Percentiles rank a stretch among this genome's conserved stretches.
These are phyloP conservation scores for Malurus alboscapulatus DNA, from an alignment of 2,113 vertebrate species.

Conservation along the genomic window DNA sequence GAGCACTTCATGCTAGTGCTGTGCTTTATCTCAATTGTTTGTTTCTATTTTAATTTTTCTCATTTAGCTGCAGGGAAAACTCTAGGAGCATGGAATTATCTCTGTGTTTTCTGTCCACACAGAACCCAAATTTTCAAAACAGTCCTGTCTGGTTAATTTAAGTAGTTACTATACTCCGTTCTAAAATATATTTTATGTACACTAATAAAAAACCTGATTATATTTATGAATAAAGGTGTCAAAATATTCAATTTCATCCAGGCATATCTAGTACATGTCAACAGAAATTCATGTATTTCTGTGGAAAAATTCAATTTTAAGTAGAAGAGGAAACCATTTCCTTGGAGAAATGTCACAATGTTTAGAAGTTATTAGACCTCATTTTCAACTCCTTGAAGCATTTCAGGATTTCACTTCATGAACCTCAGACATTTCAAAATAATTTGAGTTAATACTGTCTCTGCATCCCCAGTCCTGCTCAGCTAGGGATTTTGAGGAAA, in stretches of 20 bases:
- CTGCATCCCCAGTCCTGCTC: background rate
- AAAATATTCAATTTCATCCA: background rate
- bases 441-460: background rate
- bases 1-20: background rate
- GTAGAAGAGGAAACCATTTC: background rate
- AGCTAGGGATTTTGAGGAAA: background rate
- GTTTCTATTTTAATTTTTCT: background rate
- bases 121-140: background rate
- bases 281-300: background rate
- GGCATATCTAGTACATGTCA: background rate
- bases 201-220: background rate
- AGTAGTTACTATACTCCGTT: background rate
- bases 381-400: background rate
- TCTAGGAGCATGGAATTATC: background rate
- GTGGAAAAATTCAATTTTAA: background rate
- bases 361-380: background rate
- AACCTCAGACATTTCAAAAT: background rate
- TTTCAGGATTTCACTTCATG: background rate
- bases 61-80: background rate
- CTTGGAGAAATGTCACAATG: background rate
- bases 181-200: background rate
- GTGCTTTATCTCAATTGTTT: background rate
- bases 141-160: background rate
- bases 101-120: background rate
- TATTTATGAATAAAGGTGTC: background rate